phyloP scores from a whole-genome alignment of 1,140 invertebrate genomes.

The Heliconius himera region DNA sequence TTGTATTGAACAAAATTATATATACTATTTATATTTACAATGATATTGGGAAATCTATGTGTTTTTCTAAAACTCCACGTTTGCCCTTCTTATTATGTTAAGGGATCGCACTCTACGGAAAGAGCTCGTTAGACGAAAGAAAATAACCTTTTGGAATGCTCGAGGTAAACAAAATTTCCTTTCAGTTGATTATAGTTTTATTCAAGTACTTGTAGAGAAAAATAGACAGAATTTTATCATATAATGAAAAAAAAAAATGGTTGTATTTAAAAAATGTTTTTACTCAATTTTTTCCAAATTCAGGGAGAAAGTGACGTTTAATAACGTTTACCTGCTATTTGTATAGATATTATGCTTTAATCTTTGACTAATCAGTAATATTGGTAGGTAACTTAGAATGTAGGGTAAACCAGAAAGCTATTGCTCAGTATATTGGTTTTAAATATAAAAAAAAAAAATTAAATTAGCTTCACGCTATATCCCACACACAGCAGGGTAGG shows the following conservation, averaged over 20 bases:
- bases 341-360: too few relatives aligned
- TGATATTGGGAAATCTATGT: constrained; percentile 27
- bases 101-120: constrained; percentile 33
- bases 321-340: too few relatives aligned
- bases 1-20: not conserved
- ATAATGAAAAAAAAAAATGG: not conserved
- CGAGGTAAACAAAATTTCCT: constrained; percentile 29
- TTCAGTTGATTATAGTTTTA: not conserved
- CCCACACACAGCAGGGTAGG: too few relatives aligned
- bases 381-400: too few relatives aligned
- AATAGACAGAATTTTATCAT: not conserved
- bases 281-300: too few relatives aligned
- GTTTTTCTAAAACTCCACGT: constrained; percentile 40
- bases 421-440: too few relatives aligned
- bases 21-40: not conserved
- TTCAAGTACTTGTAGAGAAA: not conserved
- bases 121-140: constrained; percentile 36
- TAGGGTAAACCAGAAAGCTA: too few relatives aligned
- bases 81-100: constrained; percentile 29
- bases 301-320: too few relatives aligned
- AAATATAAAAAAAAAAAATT: too few relatives aligned
- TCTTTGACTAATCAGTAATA: too few relatives aligned
- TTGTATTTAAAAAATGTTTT: too few relatives aligned
- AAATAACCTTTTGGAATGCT: constrained; percentile 39
- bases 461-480: too few relatives aligned